Evolutionary conservation across 2,113 vertebrate genomes (phyloP).

Genomic region (Channa argus): DNA sequence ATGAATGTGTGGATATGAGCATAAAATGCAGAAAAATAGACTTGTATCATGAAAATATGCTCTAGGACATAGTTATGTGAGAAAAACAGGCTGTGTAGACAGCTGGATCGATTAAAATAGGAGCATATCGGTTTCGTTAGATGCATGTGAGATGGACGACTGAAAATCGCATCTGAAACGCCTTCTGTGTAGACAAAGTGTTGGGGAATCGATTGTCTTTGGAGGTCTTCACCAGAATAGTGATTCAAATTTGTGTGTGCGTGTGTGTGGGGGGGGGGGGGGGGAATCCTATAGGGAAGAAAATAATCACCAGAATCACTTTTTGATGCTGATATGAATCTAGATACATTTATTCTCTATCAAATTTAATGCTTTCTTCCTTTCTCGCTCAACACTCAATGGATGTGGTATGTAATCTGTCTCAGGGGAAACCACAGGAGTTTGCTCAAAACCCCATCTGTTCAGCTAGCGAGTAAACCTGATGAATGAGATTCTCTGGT

Average conservation of each 20-base stretch:
- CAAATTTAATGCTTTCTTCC: slow-evolving; percentile 13
- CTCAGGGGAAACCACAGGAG: slow-evolving; percentile 66
- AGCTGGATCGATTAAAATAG: no score
- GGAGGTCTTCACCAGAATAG: no score
- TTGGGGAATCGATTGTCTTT: no score
- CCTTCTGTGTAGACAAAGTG: no score
- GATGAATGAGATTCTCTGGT: slow-evolving; percentile 74
- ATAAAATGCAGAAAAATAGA: no score
- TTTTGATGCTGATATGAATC: slow-evolving; percentile 33
- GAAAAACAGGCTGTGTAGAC: no score
- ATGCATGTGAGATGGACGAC: no score
- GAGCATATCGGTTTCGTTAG: no score
- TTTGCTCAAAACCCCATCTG: slow-evolving; percentile 77
- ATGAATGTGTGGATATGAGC: no score
- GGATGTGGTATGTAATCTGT: slow-evolving; percentile 67
- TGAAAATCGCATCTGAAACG: no score
- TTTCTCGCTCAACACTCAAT: slow-evolving; percentile 44
- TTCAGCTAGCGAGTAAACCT: slow-evolving; percentile 72
- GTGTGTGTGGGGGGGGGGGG: neutral
- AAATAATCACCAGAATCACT: slow-evolving; percentile 12
- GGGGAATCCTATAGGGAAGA: slow-evolving; percentile 8
- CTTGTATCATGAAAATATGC: no score
- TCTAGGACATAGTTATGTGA: no score
- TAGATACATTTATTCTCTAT: slow-evolving; percentile 26
- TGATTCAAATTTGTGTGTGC: neutral